Percentiles rank a stretch among this genome's conserved stretches.
Evolutionary conservation across 2,888 invertebrate species (phyloP).

Genomic region (Patella pellucida): DNA sequence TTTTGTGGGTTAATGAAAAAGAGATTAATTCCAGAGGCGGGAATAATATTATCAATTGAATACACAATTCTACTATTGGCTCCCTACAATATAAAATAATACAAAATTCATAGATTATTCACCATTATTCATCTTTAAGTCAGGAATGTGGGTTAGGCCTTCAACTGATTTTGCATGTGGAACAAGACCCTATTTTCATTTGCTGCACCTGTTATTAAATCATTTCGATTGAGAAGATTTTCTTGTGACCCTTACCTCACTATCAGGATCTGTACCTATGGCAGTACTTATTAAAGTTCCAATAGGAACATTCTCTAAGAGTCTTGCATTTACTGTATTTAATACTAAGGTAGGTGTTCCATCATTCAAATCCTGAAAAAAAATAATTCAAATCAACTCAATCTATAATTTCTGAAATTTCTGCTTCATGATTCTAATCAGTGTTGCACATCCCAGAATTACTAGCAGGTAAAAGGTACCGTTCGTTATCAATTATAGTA

Average conservation of each 20-base stretch:
- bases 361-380: slow-evolving; percentile 58
- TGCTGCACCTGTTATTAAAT: too few relatives aligned
- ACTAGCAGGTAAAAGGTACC: too few relatives aligned
- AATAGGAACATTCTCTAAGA: slow-evolving; percentile 40
- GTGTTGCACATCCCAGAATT: too few relatives aligned
- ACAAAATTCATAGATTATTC: too few relatives aligned
- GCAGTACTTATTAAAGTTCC: slow-evolving; percentile 38
- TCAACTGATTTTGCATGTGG: too few relatives aligned
- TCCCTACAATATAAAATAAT: too few relatives aligned
- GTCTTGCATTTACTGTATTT: slow-evolving; percentile 23
- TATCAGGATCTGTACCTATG: slow-evolving; percentile 45
- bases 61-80: not conserved
- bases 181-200: too few relatives aligned
- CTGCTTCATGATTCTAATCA: too few relatives aligned
- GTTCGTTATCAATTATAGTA: too few relatives aligned
- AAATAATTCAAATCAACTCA: not conserved
- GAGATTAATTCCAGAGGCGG: slow-evolving; percentile 16
- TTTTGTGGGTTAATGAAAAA: slow-evolving; percentile 35
- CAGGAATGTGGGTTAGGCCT: too few relatives aligned
- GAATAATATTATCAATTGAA: slow-evolving; percentile 18
- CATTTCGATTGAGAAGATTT: not conserved
- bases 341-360: slow-evolving; percentile 43
- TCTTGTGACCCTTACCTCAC: slow-evolving; percentile 29
- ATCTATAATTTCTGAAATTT: too few relatives aligned
- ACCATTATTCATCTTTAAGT: too few relatives aligned